phyloP scores from a whole-genome alignment of 1,140 invertebrate species.

The Drosophila pseudoobscura region DNA sequence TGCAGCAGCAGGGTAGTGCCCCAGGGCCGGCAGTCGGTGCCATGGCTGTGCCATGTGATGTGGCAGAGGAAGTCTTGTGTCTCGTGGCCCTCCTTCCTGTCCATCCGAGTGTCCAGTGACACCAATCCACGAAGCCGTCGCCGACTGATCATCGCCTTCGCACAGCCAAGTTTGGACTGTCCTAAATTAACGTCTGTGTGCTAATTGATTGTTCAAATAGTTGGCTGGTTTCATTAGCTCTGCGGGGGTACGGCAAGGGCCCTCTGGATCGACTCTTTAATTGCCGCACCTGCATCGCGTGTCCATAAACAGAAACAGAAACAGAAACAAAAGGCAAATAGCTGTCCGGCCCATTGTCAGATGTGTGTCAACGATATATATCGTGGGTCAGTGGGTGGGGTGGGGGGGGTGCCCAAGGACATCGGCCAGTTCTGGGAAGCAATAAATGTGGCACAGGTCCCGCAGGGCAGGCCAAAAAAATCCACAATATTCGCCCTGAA shows the following conservation, averaged over 20 bases:
- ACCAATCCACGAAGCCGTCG: conserved; percentile 42
- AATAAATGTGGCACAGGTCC: too few species aligned
- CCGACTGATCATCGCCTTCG: conserved; percentile 31
- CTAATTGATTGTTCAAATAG: conserved; percentile 73
- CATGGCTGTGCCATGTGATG: conserved; percentile 1
- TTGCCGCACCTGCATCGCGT: conserved; percentile 52
- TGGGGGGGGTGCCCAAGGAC: too few species aligned
- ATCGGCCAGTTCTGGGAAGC: too few species aligned
- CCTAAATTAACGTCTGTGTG: conserved; percentile 71
- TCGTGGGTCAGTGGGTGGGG: neutral
- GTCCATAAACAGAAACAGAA: conserved; percentile 49
- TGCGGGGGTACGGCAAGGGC: conserved; percentile 13
- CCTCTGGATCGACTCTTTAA: conserved; percentile 25
- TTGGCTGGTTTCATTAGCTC: conserved; percentile 63
- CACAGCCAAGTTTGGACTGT: conserved; percentile 54
- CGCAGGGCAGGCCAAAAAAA: too few species aligned
- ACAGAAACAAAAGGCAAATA: conserved; percentile 28
- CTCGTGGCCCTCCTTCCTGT: conserved; percentile 49
- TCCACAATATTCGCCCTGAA: too few species aligned
- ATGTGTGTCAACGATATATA: conserved; percentile 62
- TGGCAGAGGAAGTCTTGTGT: conserved; percentile 27
- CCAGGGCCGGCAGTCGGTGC: conserved; percentile 19
- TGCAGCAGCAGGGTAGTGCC: conserved; percentile 18
- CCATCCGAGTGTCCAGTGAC: conserved; percentile 30
- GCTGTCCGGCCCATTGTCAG: conserved; percentile 48